These are phyloP conservation scores for Cariama cristata DNA, from an alignment of 2,113 vertebrate genomes.

Conservation along the genomic window DNA sequence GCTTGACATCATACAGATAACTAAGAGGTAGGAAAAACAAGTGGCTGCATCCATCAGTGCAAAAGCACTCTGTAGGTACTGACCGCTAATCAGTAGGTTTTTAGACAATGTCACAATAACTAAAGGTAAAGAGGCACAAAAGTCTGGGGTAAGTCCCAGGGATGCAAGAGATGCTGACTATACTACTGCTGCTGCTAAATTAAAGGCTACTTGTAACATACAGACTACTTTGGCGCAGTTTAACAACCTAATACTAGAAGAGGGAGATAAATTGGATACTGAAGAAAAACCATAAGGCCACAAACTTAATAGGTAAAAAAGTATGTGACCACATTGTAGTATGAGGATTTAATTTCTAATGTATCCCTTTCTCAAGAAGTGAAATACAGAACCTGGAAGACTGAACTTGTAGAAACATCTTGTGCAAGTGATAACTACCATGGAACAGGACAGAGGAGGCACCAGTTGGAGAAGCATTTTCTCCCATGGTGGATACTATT, in stretches of 20 bases:
- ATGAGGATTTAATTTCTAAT: background rate
- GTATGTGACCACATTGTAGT: background rate
- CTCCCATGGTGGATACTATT: background rate
- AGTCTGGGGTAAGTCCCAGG: background rate
- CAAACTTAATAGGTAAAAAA: background rate
- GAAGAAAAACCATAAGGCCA: background rate
- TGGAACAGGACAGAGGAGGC: background rate
- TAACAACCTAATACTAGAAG: background rate
- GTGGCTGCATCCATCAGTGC: background rate
- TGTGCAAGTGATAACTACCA: background rate
- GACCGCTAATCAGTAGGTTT: background rate
- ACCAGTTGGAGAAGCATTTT: background rate
- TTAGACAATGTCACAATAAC: background rate
- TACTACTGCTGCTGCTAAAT: background rate
- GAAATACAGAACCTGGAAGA: background rate
- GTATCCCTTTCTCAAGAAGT: background rate
- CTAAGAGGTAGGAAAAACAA: background rate
- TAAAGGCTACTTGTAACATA: background rate
- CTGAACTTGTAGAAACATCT: background rate
- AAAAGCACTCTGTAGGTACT: background rate
- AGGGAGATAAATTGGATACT: background rate
- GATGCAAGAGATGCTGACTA: background rate
- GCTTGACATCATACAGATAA: background rate
- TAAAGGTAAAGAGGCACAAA: background rate
- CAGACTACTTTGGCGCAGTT: background rate